Base-by-base conservation (phyloP, 2,888 invertebrate genomes). In the Proisotoma minuta region DNA sequence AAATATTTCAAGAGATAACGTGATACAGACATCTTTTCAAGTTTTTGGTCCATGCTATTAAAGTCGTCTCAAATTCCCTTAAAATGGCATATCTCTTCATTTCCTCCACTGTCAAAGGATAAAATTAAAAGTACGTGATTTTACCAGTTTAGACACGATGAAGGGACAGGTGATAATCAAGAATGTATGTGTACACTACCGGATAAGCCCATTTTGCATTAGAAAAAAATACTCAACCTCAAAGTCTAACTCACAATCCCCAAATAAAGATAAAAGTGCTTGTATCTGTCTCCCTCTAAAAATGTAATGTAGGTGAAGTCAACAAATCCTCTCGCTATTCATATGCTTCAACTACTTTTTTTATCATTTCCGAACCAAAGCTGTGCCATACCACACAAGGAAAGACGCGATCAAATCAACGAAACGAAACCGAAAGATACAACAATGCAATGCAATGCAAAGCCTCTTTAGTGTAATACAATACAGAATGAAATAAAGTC, bases 191-290 rank as follows among this genome's bases (percentile, higher is more conserved):
- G 10, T 5, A 43, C 18, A 4, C 5, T 43, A 43, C 43, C 43
- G 43, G 43, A 43, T 43, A 43, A 43, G 43, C 43, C 43, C 5
- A 43, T 43, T 43, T 43, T 43, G 43, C 43, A 43, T n/a, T 43
- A 43, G 20, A 43, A 43, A 43, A 43, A 15, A 43, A 20, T 20
- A 43, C 43, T 20, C 15, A 43, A 43, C 18, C 43, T 43, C 43
- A 43, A 43, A 15, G 34, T 34, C 34, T 34, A 15, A 34, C 34
- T 34, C 15, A n/a, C 20, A 43, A 43, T 43, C 43, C 28, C 28
- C 51, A n/a, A 2, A 27, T 51, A 51, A 51, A 51, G 51, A 51
- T 51, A 51, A 51, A 15, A 43, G 20, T n/a, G n/a, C n/a, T n/a
- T n/a, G n/a, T n/a, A n/a, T n/a, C n/a, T n/a, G n/a, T n/a, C n/a